A percentile compares a stretch with the other conserved stretches of the same genome.
Evolutionary conservation across 2,113 vertebrate genomes (phyloP).

Genomic region (Cairina moschata): DNA sequence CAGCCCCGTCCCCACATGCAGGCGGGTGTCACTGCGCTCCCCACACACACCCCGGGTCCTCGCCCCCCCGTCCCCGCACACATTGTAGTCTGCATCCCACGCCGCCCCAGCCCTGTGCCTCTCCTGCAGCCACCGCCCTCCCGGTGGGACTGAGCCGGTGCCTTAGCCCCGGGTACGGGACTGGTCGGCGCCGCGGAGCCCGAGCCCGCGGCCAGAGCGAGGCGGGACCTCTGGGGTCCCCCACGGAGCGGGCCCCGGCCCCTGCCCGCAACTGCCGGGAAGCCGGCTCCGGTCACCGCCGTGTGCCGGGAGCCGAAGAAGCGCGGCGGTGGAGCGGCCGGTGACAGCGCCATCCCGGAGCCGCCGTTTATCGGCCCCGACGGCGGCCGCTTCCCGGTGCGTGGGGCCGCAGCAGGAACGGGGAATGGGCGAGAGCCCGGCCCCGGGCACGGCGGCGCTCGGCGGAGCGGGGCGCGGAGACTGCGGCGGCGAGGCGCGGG

Average conservation of each 20-base stretch:
- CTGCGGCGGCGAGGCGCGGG: too few species aligned
- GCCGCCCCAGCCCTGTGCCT: too few species aligned
- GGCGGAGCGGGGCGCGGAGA: neutral
- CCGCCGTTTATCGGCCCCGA: neutral
- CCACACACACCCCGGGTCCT: neutral
- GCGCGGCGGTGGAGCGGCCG: neutral
- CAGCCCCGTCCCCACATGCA: accelerated
- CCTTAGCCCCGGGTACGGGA: neutral
- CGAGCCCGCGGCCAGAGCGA: neutral
- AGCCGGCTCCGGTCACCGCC: neutral
- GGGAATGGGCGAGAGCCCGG: neutral
- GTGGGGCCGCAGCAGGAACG: neutral
- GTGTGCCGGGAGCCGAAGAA: too few species aligned
- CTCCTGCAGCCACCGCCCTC: neutral
- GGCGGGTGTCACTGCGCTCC: neutral
- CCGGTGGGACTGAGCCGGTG: accelerated
- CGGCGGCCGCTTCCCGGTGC: neutral
- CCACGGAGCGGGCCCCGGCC: neutral
- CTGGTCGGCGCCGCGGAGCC: neutral
- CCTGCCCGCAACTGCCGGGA: neutral
- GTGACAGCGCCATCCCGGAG: neutral
- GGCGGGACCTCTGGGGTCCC: neutral
- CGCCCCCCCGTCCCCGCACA: accelerated
- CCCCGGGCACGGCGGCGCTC: neutral
- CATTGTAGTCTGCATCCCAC: too few species aligned